Base-by-base conservation (phyloP, 2,797 vertebrate genomes). In the Esox lucius region DNA sequence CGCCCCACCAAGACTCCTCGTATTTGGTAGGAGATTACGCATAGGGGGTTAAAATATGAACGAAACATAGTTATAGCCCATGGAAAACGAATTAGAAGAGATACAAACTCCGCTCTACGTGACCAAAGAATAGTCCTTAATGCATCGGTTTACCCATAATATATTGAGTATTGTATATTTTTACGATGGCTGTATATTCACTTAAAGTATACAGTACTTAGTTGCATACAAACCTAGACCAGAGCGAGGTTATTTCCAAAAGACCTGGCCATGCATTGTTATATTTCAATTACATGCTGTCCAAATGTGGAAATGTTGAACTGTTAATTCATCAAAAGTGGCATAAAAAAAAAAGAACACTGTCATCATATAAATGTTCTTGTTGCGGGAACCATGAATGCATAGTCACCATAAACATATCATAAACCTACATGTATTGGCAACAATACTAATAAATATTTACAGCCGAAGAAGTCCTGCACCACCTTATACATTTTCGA, bases 1-100 rank as follows among this genome's bases (percentile, higher is more conserved):
- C 88, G 87, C 81, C 79, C 90, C 83, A 86, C 85, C 87, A 86
- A 66, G 15, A 31, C 64, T 31, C 35, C 78, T 53, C 24, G 56
- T 46, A 48, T 76, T 65, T 49, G 19, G 62, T 5, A 46, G 48
- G 75, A 79, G 86, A 90, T 90, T 88, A 88, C 85, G 33, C 13
- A 4, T 39, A 16, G 68, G 39, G 72, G 85, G 82, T 85, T 62
- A 75, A 75, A 48, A 53, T 46, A 72, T 35, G 17, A n/a, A 59
- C 35, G 46, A 62, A 13, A 49, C 24, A 59, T 66, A 35, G 28
- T 70, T 64, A 46, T 42, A 19, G 49, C 66, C 51, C 16, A 17
- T 66, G 28, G 6, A 66, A 66, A 33, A 33, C 16, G 1, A 46
- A 26, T 64, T 31, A 64, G 26, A 15, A 17, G 56, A 62, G 53